Percentiles rank a stretch among this genome's conserved stretches.
These are phyloP conservation scores for Tetramorium bicarinatum DNA, from an alignment of 2,888 invertebrate species.

Conservation along the genomic window DNA sequence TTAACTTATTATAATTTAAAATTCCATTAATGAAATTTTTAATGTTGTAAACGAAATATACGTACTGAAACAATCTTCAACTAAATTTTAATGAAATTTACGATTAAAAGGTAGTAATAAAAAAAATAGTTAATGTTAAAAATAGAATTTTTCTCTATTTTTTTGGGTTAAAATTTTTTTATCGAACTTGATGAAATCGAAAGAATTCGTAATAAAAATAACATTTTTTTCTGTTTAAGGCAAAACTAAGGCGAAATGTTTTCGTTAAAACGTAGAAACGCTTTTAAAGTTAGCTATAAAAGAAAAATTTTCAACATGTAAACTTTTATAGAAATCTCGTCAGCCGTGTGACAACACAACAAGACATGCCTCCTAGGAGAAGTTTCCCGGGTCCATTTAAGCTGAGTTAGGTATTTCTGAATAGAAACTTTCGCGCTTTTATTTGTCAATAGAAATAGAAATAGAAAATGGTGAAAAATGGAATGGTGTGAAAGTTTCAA, in stretches of 20 bases:
- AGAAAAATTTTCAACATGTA: conserved; percentile 79
- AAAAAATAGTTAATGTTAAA: background rate
- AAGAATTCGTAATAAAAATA: background rate
- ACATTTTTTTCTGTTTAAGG: background rate
- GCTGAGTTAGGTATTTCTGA: conserved; percentile 85
- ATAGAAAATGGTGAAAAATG: no score
- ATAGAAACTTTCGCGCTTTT: conserved; percentile 77
- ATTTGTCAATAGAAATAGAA: conserved; percentile 70
- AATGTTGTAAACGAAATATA: background rate
- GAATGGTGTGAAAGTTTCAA: conserved; percentile 83
- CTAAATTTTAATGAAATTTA: background rate
- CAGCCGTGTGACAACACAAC: conserved; percentile 70
- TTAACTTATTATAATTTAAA: conserved; percentile 5
- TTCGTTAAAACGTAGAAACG: background rate
- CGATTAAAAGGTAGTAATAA: background rate
- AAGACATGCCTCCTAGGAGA: conserved; percentile 65
- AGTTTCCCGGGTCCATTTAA: conserved; percentile 79
- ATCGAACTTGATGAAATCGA: background rate
- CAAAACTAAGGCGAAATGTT: background rate
- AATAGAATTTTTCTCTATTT: background rate
- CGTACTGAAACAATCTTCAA: background rate
- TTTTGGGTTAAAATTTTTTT: background rate
- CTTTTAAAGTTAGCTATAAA: conserved; percentile 81
- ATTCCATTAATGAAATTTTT: background rate
- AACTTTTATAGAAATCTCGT: conserved; percentile 76